phyloP scores from a whole-genome alignment of 2,888 invertebrate genomes.

The Panzeria rudis region DNA sequence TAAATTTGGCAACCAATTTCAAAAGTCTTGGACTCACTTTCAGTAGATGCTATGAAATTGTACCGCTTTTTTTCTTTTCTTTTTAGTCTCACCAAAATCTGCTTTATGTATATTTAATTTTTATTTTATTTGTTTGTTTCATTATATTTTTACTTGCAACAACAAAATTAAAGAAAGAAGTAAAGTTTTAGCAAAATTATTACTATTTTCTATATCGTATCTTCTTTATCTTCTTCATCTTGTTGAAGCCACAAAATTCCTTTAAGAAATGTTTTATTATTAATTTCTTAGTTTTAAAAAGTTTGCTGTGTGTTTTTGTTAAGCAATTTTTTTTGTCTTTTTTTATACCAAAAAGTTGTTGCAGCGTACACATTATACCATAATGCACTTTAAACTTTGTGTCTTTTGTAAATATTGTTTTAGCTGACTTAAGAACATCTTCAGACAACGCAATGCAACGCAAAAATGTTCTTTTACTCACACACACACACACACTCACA shows the following conservation, averaged over 20 bases:
- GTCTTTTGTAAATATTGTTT: slow-evolving; percentile 72
- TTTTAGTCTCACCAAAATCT: slow-evolving; percentile 23
- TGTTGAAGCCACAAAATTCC: slow-evolving; percentile 65
- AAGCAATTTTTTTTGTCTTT: background rate
- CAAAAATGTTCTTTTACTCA: background rate
- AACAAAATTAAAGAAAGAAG: slow-evolving; percentile 23
- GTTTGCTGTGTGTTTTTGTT: slow-evolving; percentile 23
- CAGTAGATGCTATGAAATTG: background rate
- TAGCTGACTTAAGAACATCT: slow-evolving; percentile 69
- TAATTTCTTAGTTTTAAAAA: slow-evolving; percentile 67
- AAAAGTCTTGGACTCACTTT: background rate
- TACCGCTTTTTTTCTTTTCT: background rate
- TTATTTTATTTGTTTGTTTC: background rate
- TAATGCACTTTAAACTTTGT: slow-evolving; percentile 72
- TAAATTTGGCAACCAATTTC: too few species aligned
- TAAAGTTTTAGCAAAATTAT: slow-evolving; percentile 42
- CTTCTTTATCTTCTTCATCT: slow-evolving; percentile 39
- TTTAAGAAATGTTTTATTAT: slow-evolving; percentile 68
- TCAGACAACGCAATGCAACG: slow-evolving; percentile 52
- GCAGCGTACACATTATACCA: slow-evolving; percentile 64
- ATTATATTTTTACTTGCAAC: slow-evolving; percentile 14
- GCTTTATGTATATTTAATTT: slow-evolving; percentile 31
- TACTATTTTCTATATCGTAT: background rate
- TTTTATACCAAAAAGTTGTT: slow-evolving; percentile 52
- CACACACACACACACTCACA: background rate